A percentile compares a stretch with the other conserved stretches of the same genome.
phyloP scores from a whole-genome alignment of 2,113 vertebrate genomes.

The Callithrix jacchus region DNA sequence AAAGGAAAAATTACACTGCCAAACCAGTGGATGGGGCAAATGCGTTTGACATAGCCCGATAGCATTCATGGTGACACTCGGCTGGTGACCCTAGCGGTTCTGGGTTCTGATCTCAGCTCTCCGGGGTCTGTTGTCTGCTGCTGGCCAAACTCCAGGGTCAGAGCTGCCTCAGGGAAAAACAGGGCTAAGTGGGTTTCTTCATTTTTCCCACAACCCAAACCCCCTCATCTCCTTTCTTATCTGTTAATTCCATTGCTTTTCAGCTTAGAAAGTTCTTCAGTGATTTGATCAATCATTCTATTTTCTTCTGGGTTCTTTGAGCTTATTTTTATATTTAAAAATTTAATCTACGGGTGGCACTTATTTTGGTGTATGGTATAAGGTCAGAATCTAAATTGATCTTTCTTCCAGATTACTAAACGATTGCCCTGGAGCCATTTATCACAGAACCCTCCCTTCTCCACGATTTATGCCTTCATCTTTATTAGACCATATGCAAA shows the following conservation, averaged over 20 bases:
- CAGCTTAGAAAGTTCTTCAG: background rate
- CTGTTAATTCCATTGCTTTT: background rate
- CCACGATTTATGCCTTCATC: background rate
- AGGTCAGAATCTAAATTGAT: background rate
- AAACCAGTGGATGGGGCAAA: background rate
- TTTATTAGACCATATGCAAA: background rate
- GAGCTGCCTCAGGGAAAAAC: background rate
- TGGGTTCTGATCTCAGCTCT: too few species aligned
- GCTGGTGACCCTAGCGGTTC: rapidly evolving
- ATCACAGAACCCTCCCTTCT: background rate
- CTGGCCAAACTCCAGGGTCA: too few species aligned
- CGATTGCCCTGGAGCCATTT: rapidly evolving
- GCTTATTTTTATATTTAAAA: background rate
- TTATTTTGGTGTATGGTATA: too few species aligned
- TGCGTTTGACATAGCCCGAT: background rate
- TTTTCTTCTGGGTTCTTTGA: background rate
- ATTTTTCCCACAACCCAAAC: background rate
- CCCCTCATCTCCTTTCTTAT: background rate
- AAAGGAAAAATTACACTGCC: background rate
- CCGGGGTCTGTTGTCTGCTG: rapidly evolving
- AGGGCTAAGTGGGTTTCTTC: background rate
- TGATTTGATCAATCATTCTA: background rate
- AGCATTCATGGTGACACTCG: background rate
- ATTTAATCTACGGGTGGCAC: background rate
- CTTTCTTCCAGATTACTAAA: background rate